These are phyloP conservation scores for Scaptomyza montana DNA, from an alignment of 1,140 invertebrate species.

Conservation along the genomic window DNA sequence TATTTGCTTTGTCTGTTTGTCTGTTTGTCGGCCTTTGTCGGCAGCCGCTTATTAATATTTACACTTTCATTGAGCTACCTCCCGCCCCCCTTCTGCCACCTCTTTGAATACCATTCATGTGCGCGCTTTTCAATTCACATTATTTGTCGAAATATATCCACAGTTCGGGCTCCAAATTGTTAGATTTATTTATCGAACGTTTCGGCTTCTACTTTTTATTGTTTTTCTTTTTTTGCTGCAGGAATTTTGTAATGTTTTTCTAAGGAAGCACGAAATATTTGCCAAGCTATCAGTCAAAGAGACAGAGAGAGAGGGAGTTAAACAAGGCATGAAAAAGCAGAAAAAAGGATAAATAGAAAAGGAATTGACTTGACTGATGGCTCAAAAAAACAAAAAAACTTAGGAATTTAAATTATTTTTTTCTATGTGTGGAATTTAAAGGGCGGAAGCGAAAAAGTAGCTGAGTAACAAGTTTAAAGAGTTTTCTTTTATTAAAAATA, in stretches of 20 bases:
- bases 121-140: conserved; percentile 49
- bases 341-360: not conserved
- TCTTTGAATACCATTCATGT: conserved; percentile 10
- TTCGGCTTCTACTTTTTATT: conserved; percentile 25
- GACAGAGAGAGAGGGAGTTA: not conserved
- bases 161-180: conserved; percentile 23
- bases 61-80: conserved; percentile 33
- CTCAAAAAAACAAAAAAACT: conserved; percentile 25
- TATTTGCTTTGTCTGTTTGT: conserved; percentile 40
- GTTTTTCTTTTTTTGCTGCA: conserved; percentile 26
- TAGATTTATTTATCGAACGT: conserved; percentile 30
- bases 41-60: conserved; percentile 51
- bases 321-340: conserved; percentile 27
- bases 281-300: conserved; percentile 42
- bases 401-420: conserved; percentile 59
- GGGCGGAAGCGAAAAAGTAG: not conserved
- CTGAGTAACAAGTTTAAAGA: not conserved
- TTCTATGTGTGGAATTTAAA: conserved; percentile 21
- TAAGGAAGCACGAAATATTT: conserved; percentile 37
- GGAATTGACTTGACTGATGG: conserved; percentile 66
- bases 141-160: conserved; percentile 20
- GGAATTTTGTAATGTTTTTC: conserved; percentile 52
- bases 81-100: not conserved
- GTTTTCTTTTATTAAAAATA: not conserved
- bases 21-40: conserved; percentile 30